These are phyloP conservation scores for Aelia acuminata DNA, from an alignment of 2,888 invertebrate species.

Conservation along the genomic window DNA sequence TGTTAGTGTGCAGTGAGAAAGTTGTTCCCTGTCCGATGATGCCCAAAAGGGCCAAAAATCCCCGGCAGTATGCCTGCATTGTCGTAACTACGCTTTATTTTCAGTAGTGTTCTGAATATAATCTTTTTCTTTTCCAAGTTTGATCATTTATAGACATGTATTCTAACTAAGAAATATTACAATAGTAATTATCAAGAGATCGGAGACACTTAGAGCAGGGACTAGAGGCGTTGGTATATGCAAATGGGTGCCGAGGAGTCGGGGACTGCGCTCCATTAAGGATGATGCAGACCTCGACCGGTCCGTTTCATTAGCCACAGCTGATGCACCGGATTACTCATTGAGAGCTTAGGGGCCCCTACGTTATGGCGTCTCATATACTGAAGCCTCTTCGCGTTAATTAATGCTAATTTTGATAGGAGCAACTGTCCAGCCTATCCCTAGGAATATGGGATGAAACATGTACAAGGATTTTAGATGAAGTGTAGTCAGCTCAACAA, in stretches of 20 bases:
- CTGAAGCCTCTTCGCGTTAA: not conserved
- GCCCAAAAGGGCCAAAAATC: no score
- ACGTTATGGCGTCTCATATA: not conserved
- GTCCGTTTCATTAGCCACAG: not conserved
- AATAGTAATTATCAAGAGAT: not conserved
- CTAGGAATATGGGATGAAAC: not conserved
- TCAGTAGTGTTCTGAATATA: no score
- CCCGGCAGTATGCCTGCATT: no score
- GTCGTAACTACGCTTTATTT: no score
- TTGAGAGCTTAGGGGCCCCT: not conserved
- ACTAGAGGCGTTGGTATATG: not conserved
- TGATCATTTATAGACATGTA: no score
- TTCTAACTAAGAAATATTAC: not conserved
- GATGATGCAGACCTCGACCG: not conserved
- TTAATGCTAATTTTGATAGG: slow-evolving; percentile 26
- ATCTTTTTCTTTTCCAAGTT: no score
- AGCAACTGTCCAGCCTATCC: not conserved
- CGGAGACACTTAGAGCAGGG: not conserved
- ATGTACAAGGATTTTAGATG: no score
- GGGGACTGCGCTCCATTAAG: slow-evolving; percentile 19
- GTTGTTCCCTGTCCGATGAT: no score
- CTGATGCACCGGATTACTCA: slow-evolving; percentile 26
- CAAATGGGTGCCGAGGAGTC: not conserved
- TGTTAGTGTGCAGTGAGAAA: no score
- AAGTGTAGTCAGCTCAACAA: no score